Evolutionary conservation across 2,888 invertebrate species (phyloP).

Genomic region (Abrostola triplasia): DNA sequence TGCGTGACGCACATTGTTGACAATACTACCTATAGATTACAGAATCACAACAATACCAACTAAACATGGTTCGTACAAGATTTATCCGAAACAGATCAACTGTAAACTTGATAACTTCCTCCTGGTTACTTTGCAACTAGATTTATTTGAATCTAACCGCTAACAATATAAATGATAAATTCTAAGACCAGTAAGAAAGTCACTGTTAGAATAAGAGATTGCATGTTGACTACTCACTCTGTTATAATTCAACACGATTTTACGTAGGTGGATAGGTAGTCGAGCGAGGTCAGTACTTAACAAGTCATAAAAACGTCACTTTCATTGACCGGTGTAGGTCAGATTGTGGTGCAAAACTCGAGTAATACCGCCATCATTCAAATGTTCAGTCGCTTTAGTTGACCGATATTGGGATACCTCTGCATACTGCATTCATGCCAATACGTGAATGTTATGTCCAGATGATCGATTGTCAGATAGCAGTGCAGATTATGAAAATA

Average conservation of each 20-base stretch:
- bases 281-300: conserved; percentile 46
- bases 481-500: conserved; percentile 34
- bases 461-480: conserved; percentile 37
- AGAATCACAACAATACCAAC: neutral
- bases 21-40: conserved; percentile 8
- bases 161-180: conserved; percentile 50
- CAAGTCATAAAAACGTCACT: conserved; percentile 47
- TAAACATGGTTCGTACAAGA: conserved; percentile 22
- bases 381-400: conserved; percentile 6
- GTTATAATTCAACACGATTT: conserved; percentile 31
- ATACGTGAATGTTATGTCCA: conserved; percentile 20
- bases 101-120: conserved; percentile 31
- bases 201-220: conserved; percentile 35
- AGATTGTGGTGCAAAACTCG: conserved; percentile 10
- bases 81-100: conserved; percentile 32
- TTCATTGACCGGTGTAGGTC: conserved; percentile 39
- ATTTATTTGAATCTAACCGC: conserved; percentile 39
- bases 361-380: conserved; percentile 8
- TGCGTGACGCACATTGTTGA: conserved; percentile 38
- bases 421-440: conserved; percentile 25
- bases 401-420: conserved; percentile 25
- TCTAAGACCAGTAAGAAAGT: conserved; percentile 39
- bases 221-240: conserved; percentile 21
- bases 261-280: conserved; percentile 26
- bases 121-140: conserved; percentile 38